Conservation (phyloP, 2,797 vertebrate species). For the Astyanax mexicanus region DNA sequence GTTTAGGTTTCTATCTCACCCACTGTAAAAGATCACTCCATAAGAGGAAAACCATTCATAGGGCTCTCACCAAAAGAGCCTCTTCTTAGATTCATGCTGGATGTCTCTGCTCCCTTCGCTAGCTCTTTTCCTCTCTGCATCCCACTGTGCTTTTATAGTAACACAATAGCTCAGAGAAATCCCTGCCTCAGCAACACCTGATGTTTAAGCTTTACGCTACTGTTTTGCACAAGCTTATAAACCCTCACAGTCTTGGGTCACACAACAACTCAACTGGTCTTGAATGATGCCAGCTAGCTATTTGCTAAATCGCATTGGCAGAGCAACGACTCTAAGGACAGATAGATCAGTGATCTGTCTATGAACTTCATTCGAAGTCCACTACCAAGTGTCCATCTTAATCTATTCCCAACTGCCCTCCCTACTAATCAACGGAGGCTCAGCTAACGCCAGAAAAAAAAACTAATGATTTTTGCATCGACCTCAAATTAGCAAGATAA, state of each 20-base stretch:
- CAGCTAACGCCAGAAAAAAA: conserved; percentile 29
- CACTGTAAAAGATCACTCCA: conserved; percentile 61
- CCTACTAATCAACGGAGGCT: conserved; percentile 20
- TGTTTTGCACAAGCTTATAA: conserved; percentile 33
- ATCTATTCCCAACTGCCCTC: conserved; percentile 10
- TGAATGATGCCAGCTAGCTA: background rate
- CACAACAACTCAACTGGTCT: conserved; percentile 16
- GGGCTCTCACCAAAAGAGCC: conserved; percentile 46
- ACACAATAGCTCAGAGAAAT: conserved; percentile 54
- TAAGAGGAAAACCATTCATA: conserved; percentile 69
- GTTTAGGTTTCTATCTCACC: conserved; percentile 65
- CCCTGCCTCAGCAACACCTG: conserved; percentile 39
- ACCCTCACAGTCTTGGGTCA: conserved; percentile 9
- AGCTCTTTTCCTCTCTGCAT: conserved; percentile 63
- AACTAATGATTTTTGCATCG: conserved; percentile 52
- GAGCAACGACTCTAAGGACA: conserved; percentile 19
- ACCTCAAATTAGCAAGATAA: conserved; percentile 56
- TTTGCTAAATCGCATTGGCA: conserved; percentile 38
- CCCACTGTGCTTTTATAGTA: conserved; percentile 58
- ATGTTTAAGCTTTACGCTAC: conserved; percentile 38
- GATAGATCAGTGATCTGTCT: conserved; percentile 17
- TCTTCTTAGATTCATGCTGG: conserved; percentile 41
- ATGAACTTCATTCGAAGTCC: conserved; percentile 15
- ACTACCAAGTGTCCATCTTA: conserved; percentile 18
- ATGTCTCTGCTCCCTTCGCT: conserved; percentile 60